phyloP scores from a whole-genome alignment of 2,113 vertebrate genomes.

The Guaruba guarouba region DNA sequence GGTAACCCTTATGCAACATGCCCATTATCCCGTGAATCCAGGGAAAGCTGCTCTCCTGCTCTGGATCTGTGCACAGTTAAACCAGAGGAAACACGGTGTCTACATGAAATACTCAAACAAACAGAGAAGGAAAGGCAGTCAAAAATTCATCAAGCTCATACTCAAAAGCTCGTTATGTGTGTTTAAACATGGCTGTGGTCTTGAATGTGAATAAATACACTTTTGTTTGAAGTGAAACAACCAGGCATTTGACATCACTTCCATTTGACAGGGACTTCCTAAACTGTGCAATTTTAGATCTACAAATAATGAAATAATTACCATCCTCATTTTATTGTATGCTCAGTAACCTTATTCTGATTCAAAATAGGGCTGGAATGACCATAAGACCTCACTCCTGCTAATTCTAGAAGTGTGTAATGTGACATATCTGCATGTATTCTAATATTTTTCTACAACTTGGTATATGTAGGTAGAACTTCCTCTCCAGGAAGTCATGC shows the following conservation, averaged over 20 bases:
- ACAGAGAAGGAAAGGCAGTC: not conserved
- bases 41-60: not conserved
- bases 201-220: not conserved
- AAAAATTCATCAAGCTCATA: not conserved
- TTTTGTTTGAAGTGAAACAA: not conserved
- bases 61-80: not conserved
- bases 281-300: not conserved
- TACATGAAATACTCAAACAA: not conserved
- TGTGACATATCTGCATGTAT: not conserved
- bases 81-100: not conserved
- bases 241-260: not conserved
- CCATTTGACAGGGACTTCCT: not conserved
- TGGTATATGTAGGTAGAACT: not conserved
- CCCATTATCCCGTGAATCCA: accelerated
- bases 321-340: not conserved
- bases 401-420: not conserved
- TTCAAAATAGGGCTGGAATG: not conserved
- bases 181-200: not conserved
- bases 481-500: not conserved
- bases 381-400: not conserved
- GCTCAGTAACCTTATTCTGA: not conserved
- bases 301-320: not conserved
- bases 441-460: not conserved
- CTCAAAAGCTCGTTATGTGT: not conserved
- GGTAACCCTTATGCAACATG: not conserved